Conservation (phyloP, 2,888 invertebrate genomes). For the Agrochola litura region DNA sequence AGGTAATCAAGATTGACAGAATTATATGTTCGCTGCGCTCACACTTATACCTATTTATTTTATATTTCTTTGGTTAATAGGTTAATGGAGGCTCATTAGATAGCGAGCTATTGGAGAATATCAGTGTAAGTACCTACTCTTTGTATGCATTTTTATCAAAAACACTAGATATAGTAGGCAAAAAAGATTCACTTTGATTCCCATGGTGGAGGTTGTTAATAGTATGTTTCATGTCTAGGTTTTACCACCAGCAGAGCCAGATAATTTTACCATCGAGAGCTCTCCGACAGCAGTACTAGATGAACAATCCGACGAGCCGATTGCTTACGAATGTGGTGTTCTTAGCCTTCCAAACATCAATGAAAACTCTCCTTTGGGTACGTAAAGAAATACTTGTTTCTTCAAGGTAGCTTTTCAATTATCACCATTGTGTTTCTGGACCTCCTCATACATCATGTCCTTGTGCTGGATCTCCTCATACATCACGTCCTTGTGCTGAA, state of each 20-base stretch:
- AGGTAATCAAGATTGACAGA: constrained; percentile 46
- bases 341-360: constrained; percentile 56
- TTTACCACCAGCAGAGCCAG: constrained; percentile 38
- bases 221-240: constrained; percentile 29
- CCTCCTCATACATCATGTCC: too few relatives aligned
- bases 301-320: constrained; percentile 45
- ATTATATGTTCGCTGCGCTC: neutral
- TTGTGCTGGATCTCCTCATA: neutral
- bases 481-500: neutral
- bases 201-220: neutral
- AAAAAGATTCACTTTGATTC: neutral
- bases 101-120: constrained; percentile 49
- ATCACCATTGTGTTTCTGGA: neutral
- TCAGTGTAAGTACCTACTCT: constrained; percentile 34
- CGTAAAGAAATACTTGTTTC: neutral
- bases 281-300: constrained; percentile 35
- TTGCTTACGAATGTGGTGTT: constrained; percentile 21
- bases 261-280: constrained; percentile 48
- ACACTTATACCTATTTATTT: neutral
- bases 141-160: neutral
- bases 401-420: neutral
- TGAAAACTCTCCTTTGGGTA: constrained; percentile 58
- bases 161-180: neutral
- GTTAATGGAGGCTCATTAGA: constrained; percentile 40
- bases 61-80: constrained; percentile 35